These are phyloP conservation scores for Campylomormyrus numenius DNA, from an alignment of 2,113 vertebrate species.

Conservation along the genomic window DNA sequence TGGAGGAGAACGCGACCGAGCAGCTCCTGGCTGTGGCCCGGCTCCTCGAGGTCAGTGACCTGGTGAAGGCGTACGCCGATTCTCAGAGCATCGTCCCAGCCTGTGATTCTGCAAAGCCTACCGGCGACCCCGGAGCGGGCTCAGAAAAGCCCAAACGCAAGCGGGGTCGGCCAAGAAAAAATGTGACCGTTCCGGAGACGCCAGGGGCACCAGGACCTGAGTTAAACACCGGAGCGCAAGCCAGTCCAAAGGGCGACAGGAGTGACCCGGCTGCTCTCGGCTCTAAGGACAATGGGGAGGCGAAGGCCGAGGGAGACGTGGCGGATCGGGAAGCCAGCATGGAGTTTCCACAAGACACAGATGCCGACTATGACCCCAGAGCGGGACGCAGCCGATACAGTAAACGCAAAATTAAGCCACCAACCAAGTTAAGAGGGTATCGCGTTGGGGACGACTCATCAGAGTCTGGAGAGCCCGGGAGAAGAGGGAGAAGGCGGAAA, in stretches of 20 bases:
- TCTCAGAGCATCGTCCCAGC: slow-evolving; percentile 41
- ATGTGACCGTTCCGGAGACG: neutral
- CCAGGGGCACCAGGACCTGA: neutral
- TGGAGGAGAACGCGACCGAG: slow-evolving; percentile 64
- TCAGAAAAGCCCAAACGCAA: slow-evolving; percentile 64
- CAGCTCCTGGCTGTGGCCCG: slow-evolving; percentile 79
- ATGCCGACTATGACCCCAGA: slow-evolving; percentile 62
- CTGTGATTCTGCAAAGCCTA: neutral
- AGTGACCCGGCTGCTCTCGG: neutral
- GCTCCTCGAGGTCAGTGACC: slow-evolving; percentile 74
- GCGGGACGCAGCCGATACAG: slow-evolving; percentile 63
- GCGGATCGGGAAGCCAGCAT: slow-evolving; percentile 34
- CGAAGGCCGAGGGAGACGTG: slow-evolving; percentile 31
- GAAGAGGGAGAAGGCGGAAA: slow-evolving; percentile 67
- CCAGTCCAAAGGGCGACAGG: neutral
- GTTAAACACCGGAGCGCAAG: neutral
- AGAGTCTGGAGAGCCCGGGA: slow-evolving; percentile 57
- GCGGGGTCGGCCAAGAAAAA: slow-evolving; percentile 77
- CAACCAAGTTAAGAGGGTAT: slow-evolving; percentile 78
- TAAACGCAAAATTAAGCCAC: slow-evolving; percentile 74
- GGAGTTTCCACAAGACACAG: slow-evolving; percentile 46
- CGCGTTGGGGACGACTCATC: slow-evolving; percentile 66
- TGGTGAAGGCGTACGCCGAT: slow-evolving; percentile 69
- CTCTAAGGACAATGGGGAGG: slow-evolving; percentile 22
- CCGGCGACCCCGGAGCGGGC: neutral